Conservation (phyloP, 2,113 vertebrate species). For the Camelus bactrianus region DNA sequence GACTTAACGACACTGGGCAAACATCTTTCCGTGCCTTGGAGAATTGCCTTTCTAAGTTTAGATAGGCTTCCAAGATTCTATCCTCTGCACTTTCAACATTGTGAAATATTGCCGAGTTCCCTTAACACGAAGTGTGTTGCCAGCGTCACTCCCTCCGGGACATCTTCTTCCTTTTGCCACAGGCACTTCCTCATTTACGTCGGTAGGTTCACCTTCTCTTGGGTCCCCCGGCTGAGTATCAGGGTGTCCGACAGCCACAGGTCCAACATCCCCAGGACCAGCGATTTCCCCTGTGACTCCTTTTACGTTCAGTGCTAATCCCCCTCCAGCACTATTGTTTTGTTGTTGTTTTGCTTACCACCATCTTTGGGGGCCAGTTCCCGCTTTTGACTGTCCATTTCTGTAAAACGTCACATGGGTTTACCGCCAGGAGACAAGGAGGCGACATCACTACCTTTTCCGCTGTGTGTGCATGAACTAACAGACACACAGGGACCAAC, state of each 20-base stretch:
- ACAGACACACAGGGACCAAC: accelerated
- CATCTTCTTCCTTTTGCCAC: accelerated
- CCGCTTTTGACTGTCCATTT: background rate
- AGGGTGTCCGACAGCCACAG: accelerated
- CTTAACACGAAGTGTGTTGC: too few species aligned
- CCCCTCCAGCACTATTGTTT: background rate
- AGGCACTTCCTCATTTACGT: accelerated
- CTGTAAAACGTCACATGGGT: accelerated
- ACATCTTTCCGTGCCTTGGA: background rate
- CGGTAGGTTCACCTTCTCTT: accelerated
- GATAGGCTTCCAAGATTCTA: background rate
- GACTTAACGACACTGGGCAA: accelerated
- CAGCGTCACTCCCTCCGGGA: background rate
- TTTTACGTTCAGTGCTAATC: accelerated
- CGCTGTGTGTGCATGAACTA: background rate
- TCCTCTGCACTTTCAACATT: accelerated
- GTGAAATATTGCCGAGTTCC: background rate
- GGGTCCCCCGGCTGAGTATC: accelerated
- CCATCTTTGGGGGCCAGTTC: too few species aligned
- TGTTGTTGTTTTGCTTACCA: background rate
- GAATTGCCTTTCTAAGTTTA: background rate
- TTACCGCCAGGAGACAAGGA: background rate
- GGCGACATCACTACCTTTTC: accelerated
- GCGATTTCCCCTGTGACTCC: background rate
- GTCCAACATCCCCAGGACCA: accelerated